Evolutionary conservation across 2,797 vertebrate species (phyloP).

Genomic region (Botia almorhae): DNA sequence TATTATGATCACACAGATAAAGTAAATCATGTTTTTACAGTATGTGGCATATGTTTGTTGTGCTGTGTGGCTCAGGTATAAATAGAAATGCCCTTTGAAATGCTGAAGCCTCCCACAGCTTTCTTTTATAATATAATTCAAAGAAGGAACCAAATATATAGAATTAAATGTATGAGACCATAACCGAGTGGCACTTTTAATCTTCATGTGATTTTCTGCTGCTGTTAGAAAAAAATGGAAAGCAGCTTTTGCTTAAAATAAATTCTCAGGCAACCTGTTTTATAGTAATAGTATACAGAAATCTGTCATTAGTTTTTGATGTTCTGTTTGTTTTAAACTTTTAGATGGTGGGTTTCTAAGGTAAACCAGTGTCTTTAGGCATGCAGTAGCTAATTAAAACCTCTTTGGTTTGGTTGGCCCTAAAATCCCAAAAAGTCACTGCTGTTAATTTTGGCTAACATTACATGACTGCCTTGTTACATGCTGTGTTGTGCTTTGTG

Average conservation of each 20-base stretch:
- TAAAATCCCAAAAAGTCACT: not conserved
- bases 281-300: not conserved
- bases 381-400: not conserved
- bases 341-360: too few species aligned
- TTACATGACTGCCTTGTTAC: conserved; percentile 25
- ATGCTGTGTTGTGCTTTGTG: conserved; percentile 27
- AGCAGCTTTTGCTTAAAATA: not conserved
- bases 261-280: not conserved
- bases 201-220: conserved; percentile 5
- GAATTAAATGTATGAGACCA: conserved; percentile 18
- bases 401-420: not conserved
- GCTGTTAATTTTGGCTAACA: conserved; percentile 2
- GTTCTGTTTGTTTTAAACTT: not conserved
- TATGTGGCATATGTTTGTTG: not conserved
- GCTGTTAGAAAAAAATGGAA: conserved; percentile 9
- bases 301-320: not conserved
- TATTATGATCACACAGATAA: conserved; percentile 28
- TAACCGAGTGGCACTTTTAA: conserved; percentile 1
- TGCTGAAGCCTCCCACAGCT: conserved; percentile 28
- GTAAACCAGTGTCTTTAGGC: not conserved
- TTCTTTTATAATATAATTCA: conserved; percentile 27
- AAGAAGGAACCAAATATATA: not conserved
- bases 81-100: conserved; percentile 41
- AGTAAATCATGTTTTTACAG: conserved; percentile 12
- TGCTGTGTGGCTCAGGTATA: conserved; percentile 33